Conservation (phyloP, 2,888 invertebrate genomes). For the Apamea epomidion region DNA sequence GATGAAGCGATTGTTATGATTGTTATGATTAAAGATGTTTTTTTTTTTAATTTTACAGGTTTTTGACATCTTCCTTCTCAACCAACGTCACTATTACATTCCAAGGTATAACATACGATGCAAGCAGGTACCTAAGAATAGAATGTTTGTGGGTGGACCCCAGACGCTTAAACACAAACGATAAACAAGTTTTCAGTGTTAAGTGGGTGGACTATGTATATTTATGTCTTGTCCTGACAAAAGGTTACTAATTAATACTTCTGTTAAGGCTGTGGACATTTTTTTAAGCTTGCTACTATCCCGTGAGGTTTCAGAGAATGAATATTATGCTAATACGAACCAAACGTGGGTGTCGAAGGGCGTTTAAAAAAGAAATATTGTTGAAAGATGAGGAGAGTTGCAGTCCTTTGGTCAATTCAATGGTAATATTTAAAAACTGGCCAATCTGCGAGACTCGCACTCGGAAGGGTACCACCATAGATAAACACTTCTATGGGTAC, state of each 20-base stretch:
- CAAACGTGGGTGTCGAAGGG: not conserved
- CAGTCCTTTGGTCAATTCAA: not conserved
- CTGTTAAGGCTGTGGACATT: no score
- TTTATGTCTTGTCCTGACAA: conserved; percentile 16
- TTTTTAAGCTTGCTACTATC: not conserved
- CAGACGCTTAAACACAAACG: conserved; percentile 9
- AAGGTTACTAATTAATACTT: conserved; percentile 4
- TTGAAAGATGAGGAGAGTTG: not conserved
- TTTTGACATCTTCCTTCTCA: not conserved
- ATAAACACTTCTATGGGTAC: no score
- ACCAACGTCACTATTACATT: not conserved
- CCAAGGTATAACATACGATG: not conserved
- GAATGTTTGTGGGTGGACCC: conserved; percentile 16
- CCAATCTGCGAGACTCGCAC: no score
- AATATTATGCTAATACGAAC: not conserved
- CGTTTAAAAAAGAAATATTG: not conserved
- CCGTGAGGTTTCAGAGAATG: not conserved
- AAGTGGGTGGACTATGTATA: conserved; percentile 26
- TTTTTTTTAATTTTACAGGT: no score
- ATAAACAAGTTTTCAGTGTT: conserved; percentile 32
- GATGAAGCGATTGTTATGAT: no score
- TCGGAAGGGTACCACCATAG: no score
- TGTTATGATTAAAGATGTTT: no score
- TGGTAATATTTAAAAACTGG: not conserved
- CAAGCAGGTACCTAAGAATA: not conserved